Conservation (phyloP, 2,888 invertebrate species). For the Aromia moschata region DNA sequence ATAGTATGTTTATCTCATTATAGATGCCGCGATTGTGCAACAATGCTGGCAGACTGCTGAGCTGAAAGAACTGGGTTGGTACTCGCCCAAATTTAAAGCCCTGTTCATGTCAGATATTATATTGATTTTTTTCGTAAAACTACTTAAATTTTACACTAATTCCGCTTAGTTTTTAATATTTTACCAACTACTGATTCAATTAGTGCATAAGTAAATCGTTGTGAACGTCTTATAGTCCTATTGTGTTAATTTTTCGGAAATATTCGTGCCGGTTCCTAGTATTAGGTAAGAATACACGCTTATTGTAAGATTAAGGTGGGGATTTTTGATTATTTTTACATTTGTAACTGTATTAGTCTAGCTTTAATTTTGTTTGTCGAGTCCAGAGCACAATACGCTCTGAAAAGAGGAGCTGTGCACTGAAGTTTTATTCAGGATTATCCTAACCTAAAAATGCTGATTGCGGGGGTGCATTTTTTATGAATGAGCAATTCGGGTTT, state of each 20-base stretch:
- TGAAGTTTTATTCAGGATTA: not conserved
- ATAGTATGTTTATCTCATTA: too few relatives aligned
- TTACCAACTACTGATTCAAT: slow-evolving; percentile 23
- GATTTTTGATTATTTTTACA: slow-evolving; percentile 27
- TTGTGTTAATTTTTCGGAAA: slow-evolving; percentile 42
- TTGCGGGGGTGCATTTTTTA: slow-evolving; percentile 15
- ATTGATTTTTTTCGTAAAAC: slow-evolving; percentile 52
- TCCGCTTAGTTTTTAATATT: slow-evolving; percentile 30
- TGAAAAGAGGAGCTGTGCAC: not conserved
- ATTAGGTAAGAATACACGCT: slow-evolving; percentile 42
- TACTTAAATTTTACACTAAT: slow-evolving; percentile 41
- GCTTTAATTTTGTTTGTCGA: slow-evolving; percentile 11
- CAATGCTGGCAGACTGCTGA: slow-evolving; percentile 24
- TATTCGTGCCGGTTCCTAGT: slow-evolving; percentile 40
- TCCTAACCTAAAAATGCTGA: slow-evolving; percentile 17
- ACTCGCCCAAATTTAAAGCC: slow-evolving; percentile 54
- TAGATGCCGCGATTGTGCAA: slow-evolving; percentile 27
- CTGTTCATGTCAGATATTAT: slow-evolving; percentile 42
- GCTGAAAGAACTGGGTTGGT: slow-evolving; percentile 34
- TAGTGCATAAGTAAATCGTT: slow-evolving; percentile 25
- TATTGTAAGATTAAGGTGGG: slow-evolving; percentile 28
- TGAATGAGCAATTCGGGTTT: not conserved
- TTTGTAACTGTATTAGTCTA: slow-evolving; percentile 3
- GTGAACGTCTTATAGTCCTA: slow-evolving; percentile 34
- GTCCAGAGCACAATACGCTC: not conserved